A percentile compares a stretch with the other conserved stretches of the same genome.
Conservation (phyloP, 2,888 invertebrate species). For the Drosophila nigritarsus region DNA sequence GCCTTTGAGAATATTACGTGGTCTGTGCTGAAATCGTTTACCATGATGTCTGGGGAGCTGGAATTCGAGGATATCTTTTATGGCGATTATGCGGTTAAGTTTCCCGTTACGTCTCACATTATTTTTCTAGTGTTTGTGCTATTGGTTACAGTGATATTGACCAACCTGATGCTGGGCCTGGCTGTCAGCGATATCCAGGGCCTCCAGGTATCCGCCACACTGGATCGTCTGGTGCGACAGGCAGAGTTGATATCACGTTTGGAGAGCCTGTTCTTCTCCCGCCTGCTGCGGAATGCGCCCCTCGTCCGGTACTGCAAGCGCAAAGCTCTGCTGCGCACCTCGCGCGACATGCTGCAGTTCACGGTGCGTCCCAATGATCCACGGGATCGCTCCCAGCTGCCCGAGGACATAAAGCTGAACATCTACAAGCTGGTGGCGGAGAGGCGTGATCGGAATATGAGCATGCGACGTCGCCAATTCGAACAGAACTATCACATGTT, state of each 20-base stretch:
- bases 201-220: conserved; percentile 91
- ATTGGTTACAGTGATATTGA: conserved; percentile 92
- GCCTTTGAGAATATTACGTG: conserved; percentile 88
- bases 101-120: conserved; percentile 90
- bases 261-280: conserved; percentile 93
- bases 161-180: conserved; percentile 93
- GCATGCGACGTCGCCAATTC: conserved; percentile 86
- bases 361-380: conserved; percentile 94
- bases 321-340: conserved; percentile 91
- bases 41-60: conserved; percentile 95
- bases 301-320: conserved; percentile 89
- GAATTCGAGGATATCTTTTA: conserved; percentile 95
- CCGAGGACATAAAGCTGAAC: conserved; percentile 90
- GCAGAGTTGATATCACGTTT: conserved; percentile 93
- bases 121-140: conserved; percentile 92
- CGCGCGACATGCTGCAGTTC: conserved; percentile 90
- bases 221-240: conserved; percentile 92
- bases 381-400: conserved; percentile 89
- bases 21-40: conserved; percentile 90
- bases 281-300: conserved; percentile 89
- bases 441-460: conserved; percentile 87
- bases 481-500: conserved; percentile 84
- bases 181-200: conserved; percentile 94
- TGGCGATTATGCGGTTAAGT: conserved; percentile 87
- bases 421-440: conserved; percentile 91